Conservation (phyloP, 1,140 invertebrate genomes). For the Penaeus chinensis region DNA sequence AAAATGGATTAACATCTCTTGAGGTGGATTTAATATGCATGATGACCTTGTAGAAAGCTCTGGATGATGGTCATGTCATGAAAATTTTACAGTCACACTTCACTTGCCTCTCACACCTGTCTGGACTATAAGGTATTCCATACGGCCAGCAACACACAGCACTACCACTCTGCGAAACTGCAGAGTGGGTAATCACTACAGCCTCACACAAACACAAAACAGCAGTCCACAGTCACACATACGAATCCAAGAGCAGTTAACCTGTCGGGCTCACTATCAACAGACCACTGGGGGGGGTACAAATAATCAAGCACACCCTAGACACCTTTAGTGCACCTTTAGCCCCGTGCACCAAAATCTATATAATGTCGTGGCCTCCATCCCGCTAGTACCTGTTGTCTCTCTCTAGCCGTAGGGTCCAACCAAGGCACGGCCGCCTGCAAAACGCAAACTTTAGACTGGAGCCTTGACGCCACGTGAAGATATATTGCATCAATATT, state of each 20-base stretch:
- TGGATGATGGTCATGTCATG: neutral
- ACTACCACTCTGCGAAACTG: no score
- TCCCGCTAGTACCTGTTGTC: conserved; percentile 61
- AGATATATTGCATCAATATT: conserved; percentile 56
- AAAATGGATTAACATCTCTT: conserved; percentile 15
- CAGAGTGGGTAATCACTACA: no score
- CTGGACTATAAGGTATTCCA: conserved; percentile 13
- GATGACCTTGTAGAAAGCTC: conserved; percentile 29
- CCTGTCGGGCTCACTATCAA: no score
- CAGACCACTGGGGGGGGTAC: no score
- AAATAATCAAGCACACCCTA: no score
- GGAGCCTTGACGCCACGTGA: conserved; percentile 41
- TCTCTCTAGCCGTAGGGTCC: conserved; percentile 55
- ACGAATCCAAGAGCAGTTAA: neutral
- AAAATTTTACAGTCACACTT: no score
- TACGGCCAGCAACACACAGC: no score
- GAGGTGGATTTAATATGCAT: conserved; percentile 17
- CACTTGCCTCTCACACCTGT: neutral
- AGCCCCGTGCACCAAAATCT: conserved; percentile 47
- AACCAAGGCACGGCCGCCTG: conserved; percentile 57
- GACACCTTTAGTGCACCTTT: conserved; percentile 33
- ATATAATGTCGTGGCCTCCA: conserved; percentile 55
- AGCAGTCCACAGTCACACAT: neutral
- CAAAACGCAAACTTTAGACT: conserved; percentile 64
- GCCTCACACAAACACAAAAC: conserved; percentile 2